Conservation (phyloP, 2,888 invertebrate genomes). For the Euphydryas editha region DNA sequence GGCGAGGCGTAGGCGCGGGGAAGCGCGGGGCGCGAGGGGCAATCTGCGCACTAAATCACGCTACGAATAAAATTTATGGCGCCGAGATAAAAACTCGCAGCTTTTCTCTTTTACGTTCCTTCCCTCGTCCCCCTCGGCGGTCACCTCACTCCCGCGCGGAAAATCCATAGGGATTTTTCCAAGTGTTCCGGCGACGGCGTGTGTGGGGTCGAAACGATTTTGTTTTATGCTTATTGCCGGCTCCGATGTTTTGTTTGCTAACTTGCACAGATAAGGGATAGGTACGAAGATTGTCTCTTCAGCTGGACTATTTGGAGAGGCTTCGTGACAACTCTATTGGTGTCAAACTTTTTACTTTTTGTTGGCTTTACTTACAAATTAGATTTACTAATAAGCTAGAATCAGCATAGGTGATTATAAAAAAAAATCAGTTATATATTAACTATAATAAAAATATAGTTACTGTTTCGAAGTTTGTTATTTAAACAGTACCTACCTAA, state of each 20-base stretch:
- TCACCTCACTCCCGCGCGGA: constrained; percentile 72
- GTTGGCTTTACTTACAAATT: not conserved
- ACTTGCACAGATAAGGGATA: constrained; percentile 78
- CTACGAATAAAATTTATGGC: constrained; percentile 85
- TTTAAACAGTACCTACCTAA: no score
- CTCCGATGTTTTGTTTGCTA: constrained; percentile 81
- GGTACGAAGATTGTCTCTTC: constrained; percentile 68
- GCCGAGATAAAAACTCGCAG: constrained; percentile 85
- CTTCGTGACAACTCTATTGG: constrained; percentile 29
- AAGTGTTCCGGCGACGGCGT: constrained; percentile 81
- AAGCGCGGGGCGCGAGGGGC: constrained; percentile 72
- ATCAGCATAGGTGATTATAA: no score
- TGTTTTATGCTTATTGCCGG: constrained; percentile 83
- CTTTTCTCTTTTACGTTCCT: constrained; percentile 85
- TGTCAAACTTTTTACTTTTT: constrained; percentile 3
- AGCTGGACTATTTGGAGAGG: constrained; percentile 54
- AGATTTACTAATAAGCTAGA: no score
- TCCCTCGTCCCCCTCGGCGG: constrained; percentile 68
- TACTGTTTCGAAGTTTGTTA: no score
- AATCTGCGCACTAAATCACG: constrained; percentile 85
- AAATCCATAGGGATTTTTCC: constrained; percentile 84
- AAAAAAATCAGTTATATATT: no score
- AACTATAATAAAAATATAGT: no score
- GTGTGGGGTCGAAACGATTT: constrained; percentile 82
- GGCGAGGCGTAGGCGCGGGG: constrained; percentile 81